These are phyloP conservation scores for Helogale parvula DNA, from an alignment of 2,113 vertebrate genomes.

Conservation along the genomic window DNA sequence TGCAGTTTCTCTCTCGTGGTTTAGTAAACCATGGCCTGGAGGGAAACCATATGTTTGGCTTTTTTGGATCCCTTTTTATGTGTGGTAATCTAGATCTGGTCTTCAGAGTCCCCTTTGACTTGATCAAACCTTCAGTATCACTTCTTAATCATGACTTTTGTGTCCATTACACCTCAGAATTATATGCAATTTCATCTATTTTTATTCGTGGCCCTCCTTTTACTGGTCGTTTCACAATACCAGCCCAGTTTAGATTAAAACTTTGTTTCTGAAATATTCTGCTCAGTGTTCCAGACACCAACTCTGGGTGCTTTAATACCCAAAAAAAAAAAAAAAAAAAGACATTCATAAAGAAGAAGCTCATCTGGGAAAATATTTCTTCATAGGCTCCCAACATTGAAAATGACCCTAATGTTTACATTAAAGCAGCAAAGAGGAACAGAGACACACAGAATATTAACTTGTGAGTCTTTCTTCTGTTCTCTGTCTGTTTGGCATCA, in stretches of 20 bases:
- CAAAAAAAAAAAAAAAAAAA: slow-evolving; percentile 53
- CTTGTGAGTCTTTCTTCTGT: not conserved
- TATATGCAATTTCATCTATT: slow-evolving; percentile 11
- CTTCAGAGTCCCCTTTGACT: not conserved
- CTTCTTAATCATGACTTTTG: not conserved
- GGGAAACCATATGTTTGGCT: not conserved
- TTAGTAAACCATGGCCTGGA: not conserved
- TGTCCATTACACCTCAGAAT: slow-evolving; percentile 14
- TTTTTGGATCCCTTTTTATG: not conserved
- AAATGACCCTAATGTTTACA: slow-evolving; percentile 43
- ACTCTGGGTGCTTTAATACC: slow-evolving; percentile 37
- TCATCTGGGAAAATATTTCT: slow-evolving; percentile 62
- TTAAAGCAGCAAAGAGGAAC: slow-evolving; percentile 44
- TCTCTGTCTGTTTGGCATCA: slow-evolving; percentile 1
- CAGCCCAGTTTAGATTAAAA: slow-evolving; percentile 49
- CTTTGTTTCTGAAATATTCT: slow-evolving; percentile 64
- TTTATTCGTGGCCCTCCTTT: slow-evolving; percentile 28
- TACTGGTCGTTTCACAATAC: slow-evolving; percentile 20
- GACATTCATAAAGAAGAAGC: slow-evolving; percentile 56
- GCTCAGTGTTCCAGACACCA: slow-evolving; percentile 28
- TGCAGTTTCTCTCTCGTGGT: not conserved
- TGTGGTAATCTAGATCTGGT: not conserved
- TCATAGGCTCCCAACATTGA: slow-evolving; percentile 28
- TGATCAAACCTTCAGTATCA: not conserved
- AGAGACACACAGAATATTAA: not conserved